phyloP scores from a whole-genome alignment of 2,797 vertebrate genomes.

The Sebastes trivittatus region DNA sequence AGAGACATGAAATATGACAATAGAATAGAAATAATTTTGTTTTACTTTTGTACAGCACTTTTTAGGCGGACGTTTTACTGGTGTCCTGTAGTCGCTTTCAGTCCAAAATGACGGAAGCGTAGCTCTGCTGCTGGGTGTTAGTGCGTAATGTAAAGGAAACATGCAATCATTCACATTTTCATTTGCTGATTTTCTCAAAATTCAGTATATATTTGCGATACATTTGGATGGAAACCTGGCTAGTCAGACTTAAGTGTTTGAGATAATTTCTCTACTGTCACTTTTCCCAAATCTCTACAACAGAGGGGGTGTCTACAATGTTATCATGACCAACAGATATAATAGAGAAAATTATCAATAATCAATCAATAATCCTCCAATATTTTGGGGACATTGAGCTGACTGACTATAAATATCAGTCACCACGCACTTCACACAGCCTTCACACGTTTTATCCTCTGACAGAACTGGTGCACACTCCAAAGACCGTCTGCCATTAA shows the following conservation, averaged over 20 bases:
- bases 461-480: conserved; percentile 39
- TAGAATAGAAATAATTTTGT: too few relatives aligned
- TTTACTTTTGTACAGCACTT: too few relatives aligned
- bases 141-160: too few relatives aligned
- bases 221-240: not conserved
- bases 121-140: too few relatives aligned
- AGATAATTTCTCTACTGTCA: not conserved
- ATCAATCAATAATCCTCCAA: not conserved
- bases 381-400: not conserved
- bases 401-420: not conserved
- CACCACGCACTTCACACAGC: conserved; percentile 2
- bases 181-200: not conserved
- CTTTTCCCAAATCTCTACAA: not conserved
- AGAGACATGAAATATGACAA: too few relatives aligned
- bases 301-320: not conserved
- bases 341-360: not conserved
- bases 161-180: not conserved
- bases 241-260: not conserved
- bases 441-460: not conserved
- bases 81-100: too few relatives aligned
- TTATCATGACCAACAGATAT: not conserved
- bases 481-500: conserved; percentile 10
- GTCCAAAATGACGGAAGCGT: too few relatives aligned
- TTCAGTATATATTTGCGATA: not conserved
- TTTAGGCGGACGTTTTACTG: too few relatives aligned